These are phyloP conservation scores for Toxotes lorentzi DNA, from an alignment of 2,797 vertebrate species.

Conservation along the genomic window DNA sequence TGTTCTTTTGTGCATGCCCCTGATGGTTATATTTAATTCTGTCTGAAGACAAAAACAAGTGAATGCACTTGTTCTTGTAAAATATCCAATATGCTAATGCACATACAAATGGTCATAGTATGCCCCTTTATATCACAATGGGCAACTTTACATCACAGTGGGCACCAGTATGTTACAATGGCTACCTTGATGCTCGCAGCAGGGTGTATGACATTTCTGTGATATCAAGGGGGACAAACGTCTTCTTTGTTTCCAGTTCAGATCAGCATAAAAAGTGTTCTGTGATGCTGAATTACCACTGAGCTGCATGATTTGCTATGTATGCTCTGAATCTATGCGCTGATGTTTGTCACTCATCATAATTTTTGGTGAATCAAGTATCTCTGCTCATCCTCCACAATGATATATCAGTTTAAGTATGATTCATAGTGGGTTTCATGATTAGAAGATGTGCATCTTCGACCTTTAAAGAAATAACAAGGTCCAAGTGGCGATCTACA, in stretches of 20 bases:
- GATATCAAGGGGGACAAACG: conserved; percentile 41
- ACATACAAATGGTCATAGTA: conserved; percentile 16
- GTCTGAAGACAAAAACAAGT: conserved; percentile 47
- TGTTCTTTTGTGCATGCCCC: conserved; percentile 16
- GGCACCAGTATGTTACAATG: conserved; percentile 35
- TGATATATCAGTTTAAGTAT: not conserved
- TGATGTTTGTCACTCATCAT: not conserved
- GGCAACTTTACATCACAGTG: conserved; percentile 57
- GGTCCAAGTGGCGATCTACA: conserved; percentile 8
- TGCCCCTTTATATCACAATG: conserved; percentile 51
- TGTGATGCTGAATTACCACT: conserved; percentile 23
- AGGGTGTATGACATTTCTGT: conserved; percentile 62
- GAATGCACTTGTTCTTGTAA: conserved; percentile 30
- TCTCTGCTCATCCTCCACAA: not conserved
- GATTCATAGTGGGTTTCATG: not conserved
- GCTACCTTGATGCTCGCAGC: conserved; percentile 53
- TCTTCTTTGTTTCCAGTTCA: conserved; percentile 53
- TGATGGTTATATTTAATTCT: conserved; percentile 19
- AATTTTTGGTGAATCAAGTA: not conserved
- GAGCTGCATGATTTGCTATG: conserved; percentile 13
- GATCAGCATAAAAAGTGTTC: conserved; percentile 44
- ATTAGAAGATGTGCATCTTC: not conserved
- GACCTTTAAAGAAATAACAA: conserved; percentile 4
- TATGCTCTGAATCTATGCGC: conserved; percentile 10
- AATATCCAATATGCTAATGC: conserved; percentile 56